Percentiles rank a stretch among this genome's conserved stretches.
Conservation (phyloP, 2,888 invertebrate species). For the Eupithecia exiguata region DNA sequence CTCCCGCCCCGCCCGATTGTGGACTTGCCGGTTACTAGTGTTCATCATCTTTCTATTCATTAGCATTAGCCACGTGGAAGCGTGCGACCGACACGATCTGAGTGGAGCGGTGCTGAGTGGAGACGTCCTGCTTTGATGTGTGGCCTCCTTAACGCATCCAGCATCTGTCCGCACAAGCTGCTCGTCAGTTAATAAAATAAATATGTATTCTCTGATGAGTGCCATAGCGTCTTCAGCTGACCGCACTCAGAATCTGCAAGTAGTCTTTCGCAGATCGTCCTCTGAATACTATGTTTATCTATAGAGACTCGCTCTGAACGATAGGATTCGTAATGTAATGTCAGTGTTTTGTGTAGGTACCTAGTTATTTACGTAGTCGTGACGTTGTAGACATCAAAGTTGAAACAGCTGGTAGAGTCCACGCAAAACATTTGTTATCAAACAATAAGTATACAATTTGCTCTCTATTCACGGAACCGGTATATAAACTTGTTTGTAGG, state of each 20-base stretch:
- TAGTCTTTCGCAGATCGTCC: neutral
- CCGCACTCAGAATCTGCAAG: neutral
- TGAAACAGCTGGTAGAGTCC: slow-evolving; percentile 5
- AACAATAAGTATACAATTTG: slow-evolving; percentile 13
- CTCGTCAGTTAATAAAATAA: neutral
- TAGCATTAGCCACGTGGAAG: too few species aligned
- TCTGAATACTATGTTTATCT: neutral
- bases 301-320: neutral
- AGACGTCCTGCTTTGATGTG: too few species aligned
- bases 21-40: slow-evolving; percentile 3
- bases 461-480: slow-evolving; percentile 8
- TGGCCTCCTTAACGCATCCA: too few species aligned
- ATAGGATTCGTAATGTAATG: too few species aligned
- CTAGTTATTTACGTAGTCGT: neutral
- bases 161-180: neutral
- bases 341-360: too few species aligned
- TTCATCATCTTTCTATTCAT: too few species aligned
- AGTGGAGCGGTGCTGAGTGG: too few species aligned
- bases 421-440: slow-evolving; percentile 15
- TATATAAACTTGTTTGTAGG: slow-evolving; percentile 7
- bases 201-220: neutral
- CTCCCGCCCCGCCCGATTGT: neutral
- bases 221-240: neutral
- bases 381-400: slow-evolving; percentile 10
- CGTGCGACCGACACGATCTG: too few species aligned